A percentile compares a stretch with the other conserved stretches of the same genome.
phyloP scores from a whole-genome alignment of 2,113 vertebrate genomes.

The Poeciliopsis retropinna region DNA sequence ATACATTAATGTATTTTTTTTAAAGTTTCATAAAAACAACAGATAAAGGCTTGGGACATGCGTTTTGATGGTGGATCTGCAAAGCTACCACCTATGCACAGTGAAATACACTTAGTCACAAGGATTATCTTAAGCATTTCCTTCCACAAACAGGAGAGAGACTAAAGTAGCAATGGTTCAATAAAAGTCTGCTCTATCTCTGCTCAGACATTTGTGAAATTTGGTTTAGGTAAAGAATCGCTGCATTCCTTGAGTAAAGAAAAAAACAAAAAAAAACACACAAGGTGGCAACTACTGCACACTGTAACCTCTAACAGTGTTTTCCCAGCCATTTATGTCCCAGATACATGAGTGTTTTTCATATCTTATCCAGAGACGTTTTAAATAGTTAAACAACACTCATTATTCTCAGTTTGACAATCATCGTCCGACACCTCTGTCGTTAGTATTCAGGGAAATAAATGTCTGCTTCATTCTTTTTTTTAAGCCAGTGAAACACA shows the following conservation, averaged over 20 bases:
- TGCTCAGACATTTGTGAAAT: slow-evolving; percentile 6
- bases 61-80: too few species aligned
- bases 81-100: not conserved
- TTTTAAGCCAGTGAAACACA: not conserved
- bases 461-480: not conserved
- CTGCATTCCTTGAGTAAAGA: too few species aligned
- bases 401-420: too few species aligned
- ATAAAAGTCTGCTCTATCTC: slow-evolving; percentile 22
- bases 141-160: not conserved
- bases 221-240: too few species aligned
- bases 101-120: not conserved
- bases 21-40: not conserved
- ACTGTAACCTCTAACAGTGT: too few species aligned
- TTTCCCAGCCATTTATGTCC: too few species aligned
- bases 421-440: too few species aligned
- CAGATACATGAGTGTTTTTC: too few species aligned
- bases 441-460: not conserved
- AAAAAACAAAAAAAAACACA: too few species aligned
- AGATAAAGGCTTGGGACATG: not conserved
- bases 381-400: too few species aligned
- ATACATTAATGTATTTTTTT: not conserved
- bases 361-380: too few species aligned
- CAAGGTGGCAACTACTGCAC: too few species aligned
- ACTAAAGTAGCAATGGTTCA: slow-evolving; percentile 25
- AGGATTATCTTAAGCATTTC: slow-evolving; percentile 12